A percentile compares a stretch with the other conserved stretches of the same genome.
Conservation (phyloP, 2,888 invertebrate species). For the Dione vanillae region DNA sequence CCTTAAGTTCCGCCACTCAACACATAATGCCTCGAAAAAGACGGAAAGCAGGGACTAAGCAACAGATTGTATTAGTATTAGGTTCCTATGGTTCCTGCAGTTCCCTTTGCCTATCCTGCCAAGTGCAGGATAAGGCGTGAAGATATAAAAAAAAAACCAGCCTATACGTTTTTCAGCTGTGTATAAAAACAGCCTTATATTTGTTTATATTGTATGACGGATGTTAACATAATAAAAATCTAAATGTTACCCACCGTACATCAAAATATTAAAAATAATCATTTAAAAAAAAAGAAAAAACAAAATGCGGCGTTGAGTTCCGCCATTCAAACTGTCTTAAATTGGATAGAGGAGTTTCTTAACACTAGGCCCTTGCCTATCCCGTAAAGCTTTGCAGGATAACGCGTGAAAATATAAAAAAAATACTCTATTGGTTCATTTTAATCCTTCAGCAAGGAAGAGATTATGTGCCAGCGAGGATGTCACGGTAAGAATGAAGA, state of each 20-base stretch:
- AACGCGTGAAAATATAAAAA: neutral
- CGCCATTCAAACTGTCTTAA: neutral
- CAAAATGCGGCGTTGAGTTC: neutral
- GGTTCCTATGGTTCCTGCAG: too few species aligned
- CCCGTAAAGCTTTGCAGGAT: neutral
- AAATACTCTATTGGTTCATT: too few species aligned
- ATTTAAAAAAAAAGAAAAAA: neutral
- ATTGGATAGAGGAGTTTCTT: neutral
- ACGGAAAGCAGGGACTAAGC: too few species aligned
- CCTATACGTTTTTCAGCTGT: neutral
- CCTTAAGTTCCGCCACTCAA: too few species aligned
- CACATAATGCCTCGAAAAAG: too few species aligned
- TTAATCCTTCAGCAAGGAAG: too few species aligned
- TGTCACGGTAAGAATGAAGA: too few species aligned
- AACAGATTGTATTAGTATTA: too few species aligned
- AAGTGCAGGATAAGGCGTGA: too few species aligned
- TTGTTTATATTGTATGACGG: constrained; percentile 14
- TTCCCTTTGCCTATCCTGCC: too few species aligned
- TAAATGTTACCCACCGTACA: constrained; percentile 14
- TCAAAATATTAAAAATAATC: constrained; percentile 1
- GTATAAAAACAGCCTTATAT: neutral
- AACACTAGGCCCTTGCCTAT: neutral
- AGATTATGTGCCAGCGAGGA: too few species aligned
- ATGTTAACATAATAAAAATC: constrained; percentile 23
- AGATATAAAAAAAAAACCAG: too few species aligned